These are phyloP conservation scores for Atlantisia rogersi DNA, from an alignment of 2,113 vertebrate species.

Conservation along the genomic window DNA sequence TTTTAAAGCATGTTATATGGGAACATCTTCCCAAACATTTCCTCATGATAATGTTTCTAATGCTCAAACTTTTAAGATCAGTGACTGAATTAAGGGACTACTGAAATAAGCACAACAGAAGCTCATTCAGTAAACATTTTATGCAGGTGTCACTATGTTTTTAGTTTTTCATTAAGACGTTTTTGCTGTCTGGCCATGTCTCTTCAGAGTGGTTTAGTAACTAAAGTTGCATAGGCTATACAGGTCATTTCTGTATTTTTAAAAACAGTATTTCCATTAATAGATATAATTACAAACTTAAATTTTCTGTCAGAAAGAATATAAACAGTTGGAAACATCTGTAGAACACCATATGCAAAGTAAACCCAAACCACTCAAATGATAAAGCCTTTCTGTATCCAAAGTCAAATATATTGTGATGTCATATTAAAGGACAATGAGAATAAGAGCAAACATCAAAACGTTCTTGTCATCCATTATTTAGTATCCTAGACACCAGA, in stretches of 20 bases:
- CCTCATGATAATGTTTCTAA: neutral
- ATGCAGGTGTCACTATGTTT: neutral
- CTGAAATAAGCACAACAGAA: neutral
- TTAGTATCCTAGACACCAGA: neutral
- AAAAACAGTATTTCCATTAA: neutral
- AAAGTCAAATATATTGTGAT: slow-evolving; percentile 12
- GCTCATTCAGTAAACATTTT: neutral
- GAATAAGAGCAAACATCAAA: neutral
- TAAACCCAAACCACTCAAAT: neutral
- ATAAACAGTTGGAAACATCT: neutral
- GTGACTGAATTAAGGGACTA: neutral
- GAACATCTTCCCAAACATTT: neutral
- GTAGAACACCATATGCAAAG: neutral
- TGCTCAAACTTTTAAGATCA: neutral
- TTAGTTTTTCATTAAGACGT: neutral
- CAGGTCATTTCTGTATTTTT: neutral
- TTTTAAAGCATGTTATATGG: neutral
- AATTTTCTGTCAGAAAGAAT: neutral
- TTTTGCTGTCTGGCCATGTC: neutral
- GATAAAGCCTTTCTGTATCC: neutral
- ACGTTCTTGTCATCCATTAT: slow-evolving; percentile 5
- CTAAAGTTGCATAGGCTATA: neutral
- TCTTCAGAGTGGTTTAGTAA: neutral
- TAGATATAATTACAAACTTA: neutral
- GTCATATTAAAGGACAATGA: neutral